Evolutionary conservation across 2,888 invertebrate species (phyloP), one percentile per base, ranked within the genome.

Genomic region (Catocala fraxini): DNA sequence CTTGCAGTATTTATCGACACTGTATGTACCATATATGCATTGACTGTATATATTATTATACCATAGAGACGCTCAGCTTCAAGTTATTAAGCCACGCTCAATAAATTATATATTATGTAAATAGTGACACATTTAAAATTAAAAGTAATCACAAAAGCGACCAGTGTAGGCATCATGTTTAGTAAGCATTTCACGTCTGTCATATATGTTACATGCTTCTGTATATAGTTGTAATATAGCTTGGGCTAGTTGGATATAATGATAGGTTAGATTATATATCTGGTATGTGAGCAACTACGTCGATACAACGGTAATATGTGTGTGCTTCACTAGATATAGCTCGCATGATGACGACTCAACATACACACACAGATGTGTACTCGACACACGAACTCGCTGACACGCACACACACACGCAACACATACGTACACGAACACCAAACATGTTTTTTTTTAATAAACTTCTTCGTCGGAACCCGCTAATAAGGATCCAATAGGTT

Each of bases 261-360:
- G 66, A 66, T 80, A 70, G 75, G 70, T 74, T 39, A 79, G 67
- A 79, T 25, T 25, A 25, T 73, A 75, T 75, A 89, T 92, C 93
- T 93, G 93, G 94, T 94, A 94, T 93, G 94, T 94, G 94, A 94
- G 94, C 94, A 79, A 90, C 88, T 83, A 83, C 88, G 88, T 86
- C 82, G 83, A 81, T 83, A 80, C 77, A 72, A 82, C 74, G 75
- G 75, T 72, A 71, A 56, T 56, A 71, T 88, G 84, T 89, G 87
- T 93, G 93, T 92, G 92, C 92, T 92, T 92, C 77, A 83, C 71
- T 90, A 89, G 91, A 81, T 77, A 84, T 83, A 87, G 84, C 65
- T 81, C 83, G 92, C 92, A 92, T 92, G 92, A 78, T 76, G 75
- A 85, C 75, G 76, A 70, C 56, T 47, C 11, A 54, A 65, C 45